These are phyloP conservation scores for Caenorhabditis panamensis DNA, from an alignment of 2,888 invertebrate genomes.

Conservation along the genomic window DNA sequence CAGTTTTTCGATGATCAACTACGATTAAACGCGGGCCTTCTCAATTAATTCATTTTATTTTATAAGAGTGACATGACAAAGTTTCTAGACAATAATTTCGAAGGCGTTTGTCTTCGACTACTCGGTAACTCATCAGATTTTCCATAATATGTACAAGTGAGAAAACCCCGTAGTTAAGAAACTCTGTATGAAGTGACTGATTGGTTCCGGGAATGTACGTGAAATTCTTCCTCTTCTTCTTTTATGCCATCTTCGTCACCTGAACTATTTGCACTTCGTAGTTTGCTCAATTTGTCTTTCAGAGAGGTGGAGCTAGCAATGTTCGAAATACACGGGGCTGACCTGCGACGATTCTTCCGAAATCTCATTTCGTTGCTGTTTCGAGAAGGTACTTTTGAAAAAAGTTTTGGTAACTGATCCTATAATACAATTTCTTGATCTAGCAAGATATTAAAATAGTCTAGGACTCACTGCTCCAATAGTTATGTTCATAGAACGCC, in stretches of 20 bases:
- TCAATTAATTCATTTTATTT: too few relatives aligned
- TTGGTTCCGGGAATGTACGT: conserved; percentile 17
- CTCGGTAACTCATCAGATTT: not conserved
- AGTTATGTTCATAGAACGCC: conserved; percentile 33
- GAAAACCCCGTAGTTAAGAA: not conserved
- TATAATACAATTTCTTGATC: not conserved
- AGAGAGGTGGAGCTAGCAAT: conserved; percentile 27
- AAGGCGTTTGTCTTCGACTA: too few relatives aligned
- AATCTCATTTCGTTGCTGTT: conserved; percentile 16
- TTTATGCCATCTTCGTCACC: conserved; percentile 31
- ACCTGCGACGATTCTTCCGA: conserved; percentile 39
- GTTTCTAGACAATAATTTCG: too few relatives aligned
- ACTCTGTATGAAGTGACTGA: conserved; percentile 35
- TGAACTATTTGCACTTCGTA: conserved; percentile 43
- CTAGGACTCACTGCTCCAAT: conserved; percentile 41
- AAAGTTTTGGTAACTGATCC: conserved; percentile 25
- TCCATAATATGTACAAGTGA: not conserved
- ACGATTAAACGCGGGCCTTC: too few relatives aligned
- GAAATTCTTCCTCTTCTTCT: conserved; percentile 37
- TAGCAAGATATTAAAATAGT: not conserved
- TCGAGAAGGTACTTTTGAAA: not conserved
- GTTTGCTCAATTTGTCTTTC: conserved; percentile 33
- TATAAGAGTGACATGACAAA: too few relatives aligned
- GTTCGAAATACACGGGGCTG: conserved; percentile 38
- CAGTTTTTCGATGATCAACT: too few relatives aligned